Conservation (phyloP, 2,797 vertebrate genomes). For the Chrysocyon brachyurus region DNA sequence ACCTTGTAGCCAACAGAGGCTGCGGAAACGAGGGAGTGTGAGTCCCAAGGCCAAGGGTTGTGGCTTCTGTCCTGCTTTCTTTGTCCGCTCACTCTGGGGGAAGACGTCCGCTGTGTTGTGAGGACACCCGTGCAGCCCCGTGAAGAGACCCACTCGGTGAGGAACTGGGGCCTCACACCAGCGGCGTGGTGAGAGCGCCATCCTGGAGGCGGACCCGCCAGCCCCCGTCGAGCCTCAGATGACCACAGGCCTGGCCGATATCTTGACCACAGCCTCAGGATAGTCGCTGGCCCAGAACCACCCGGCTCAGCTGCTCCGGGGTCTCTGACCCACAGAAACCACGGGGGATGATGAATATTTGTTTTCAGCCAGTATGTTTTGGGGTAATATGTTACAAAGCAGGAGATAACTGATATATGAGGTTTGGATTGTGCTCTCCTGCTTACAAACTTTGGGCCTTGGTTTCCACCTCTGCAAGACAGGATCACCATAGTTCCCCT, state of each 20-base stretch:
- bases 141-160: fast-evolving
- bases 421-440: not conserved
- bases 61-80: not conserved
- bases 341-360: too few relatives aligned
- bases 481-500: fast-evolving
- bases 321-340: fast-evolving
- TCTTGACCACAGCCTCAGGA: too few relatives aligned
- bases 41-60: fast-evolving
- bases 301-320: not conserved
- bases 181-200: fast-evolving
- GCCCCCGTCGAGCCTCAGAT: not conserved
- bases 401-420: fast-evolving
- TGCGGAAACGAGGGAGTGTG: fast-evolving
- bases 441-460: fast-evolving
- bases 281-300: not conserved
- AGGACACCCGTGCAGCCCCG: fast-evolving
- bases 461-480: not conserved
- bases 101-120: fast-evolving
- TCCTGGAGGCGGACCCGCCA: not conserved
- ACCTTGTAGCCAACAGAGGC: fast-evolving
- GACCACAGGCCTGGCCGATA: fast-evolving
- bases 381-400: not conserved
- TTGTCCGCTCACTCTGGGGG: fast-evolving
- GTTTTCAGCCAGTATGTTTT: too few relatives aligned
- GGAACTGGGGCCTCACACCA: not conserved